Conservation (phyloP, 2,113 vertebrate species). For the Grammomys dolichurus region DNA sequence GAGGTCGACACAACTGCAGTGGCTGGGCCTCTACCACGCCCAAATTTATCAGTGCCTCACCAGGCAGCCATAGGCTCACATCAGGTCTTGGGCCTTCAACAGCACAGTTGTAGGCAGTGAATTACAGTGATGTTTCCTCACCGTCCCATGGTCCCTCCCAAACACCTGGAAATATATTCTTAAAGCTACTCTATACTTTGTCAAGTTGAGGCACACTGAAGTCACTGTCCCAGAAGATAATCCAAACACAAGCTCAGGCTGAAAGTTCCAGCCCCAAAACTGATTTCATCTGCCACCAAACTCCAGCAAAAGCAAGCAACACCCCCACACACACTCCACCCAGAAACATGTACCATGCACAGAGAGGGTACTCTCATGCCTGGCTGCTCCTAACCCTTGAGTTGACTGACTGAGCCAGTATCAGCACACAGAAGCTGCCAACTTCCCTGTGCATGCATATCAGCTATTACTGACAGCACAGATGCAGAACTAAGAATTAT, state of each 20-base stretch:
- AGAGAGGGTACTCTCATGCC: background rate
- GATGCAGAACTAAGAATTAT: background rate
- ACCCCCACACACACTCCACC: no score
- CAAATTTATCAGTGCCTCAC: constrained; percentile 57
- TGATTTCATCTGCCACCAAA: background rate
- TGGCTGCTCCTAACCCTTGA: background rate
- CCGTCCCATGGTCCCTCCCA: background rate
- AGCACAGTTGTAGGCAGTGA: background rate
- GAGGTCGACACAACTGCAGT: background rate
- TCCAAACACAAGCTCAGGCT: background rate
- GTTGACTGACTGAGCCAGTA: background rate
- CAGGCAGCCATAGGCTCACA: background rate
- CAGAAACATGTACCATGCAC: fast-evolving
- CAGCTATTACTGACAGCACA: background rate
- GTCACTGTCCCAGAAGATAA: background rate
- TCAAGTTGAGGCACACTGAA: constrained; percentile 30
- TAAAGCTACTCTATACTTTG: background rate
- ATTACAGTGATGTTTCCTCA: background rate
- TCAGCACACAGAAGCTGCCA: background rate
- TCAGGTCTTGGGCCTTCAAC: background rate
- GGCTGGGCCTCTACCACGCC: background rate
- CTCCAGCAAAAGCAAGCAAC: background rate
- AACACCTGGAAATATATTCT: background rate
- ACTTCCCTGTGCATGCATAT: background rate
- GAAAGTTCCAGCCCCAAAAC: constrained; percentile 6